Base-by-base conservation (phyloP, 2,113 vertebrate genomes). In the Uria lomvia region DNA sequence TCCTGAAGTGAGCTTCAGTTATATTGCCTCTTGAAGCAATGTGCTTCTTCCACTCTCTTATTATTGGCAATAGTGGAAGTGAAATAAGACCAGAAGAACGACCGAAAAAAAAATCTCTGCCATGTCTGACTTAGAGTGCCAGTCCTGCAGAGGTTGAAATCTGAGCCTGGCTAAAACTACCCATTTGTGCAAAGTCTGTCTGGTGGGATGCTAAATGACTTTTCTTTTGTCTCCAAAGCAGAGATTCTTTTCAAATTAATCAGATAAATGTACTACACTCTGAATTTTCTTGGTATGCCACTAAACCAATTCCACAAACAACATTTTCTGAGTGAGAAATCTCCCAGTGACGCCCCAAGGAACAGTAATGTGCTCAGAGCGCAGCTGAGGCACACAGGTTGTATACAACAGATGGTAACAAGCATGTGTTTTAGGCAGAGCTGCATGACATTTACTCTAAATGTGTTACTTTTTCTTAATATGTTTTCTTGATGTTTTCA, bases 401-500 rank as follows among this genome's bases (percentile, higher is more conserved):
- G 77, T 72, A 65, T 67, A 68, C 50, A 96, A 38, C 92, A 96
- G 91, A 96, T 96, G 94, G 81, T 47, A 91, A 74, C 53, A 84
- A 96, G 90, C 88, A 91, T 91, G 91, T 94, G 84, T 94, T 95
- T 97, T 58, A 92, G 84, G 21, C 71, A 88, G 56, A 92, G 32
- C 77, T 91, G 62, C 55, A 58, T 91, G 84, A 93, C 80, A 79
- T 91, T 96, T 92, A 72, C 71, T 92, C 60, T 94, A 15, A 58
- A 85, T 92, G 62, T 76, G 55, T 80, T 91, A 43, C 53, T 82
- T 94, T 92, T 87, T 52, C 73, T 32, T 72, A 89, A 62, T 83
- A 85, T 90, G 29, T 85, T 85, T 89, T 88, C 58, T 79, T 36
- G 5, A 34, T 87, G 66, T 83, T 95, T 90, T 92, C 72, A 58